Evolutionary conservation across 2,888 invertebrate species (phyloP).

Genomic region (Diaphora mendica): DNA sequence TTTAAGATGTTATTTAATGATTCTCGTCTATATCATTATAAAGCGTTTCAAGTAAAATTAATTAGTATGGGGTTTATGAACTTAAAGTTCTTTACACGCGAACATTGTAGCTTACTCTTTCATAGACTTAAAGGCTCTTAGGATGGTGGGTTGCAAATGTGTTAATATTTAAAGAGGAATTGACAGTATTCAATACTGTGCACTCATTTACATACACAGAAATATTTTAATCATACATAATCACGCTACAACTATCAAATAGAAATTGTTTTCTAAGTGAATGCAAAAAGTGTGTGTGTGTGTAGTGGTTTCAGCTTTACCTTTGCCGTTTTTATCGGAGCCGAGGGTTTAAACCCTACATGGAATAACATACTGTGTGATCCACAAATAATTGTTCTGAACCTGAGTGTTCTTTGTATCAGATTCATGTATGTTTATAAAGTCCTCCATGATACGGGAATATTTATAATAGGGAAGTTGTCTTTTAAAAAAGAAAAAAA

Average conservation of each 20-base stretch:
- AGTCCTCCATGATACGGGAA: neutral
- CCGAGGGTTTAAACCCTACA: too few relatives aligned
- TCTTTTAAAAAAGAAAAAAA: too few relatives aligned
- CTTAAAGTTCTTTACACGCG: neutral
- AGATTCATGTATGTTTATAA: neutral
- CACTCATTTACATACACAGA: neutral
- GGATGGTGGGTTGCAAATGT: neutral
- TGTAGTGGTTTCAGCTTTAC: too few relatives aligned
- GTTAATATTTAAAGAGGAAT: neutral
- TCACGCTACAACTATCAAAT: neutral
- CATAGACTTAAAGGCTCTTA: neutral
- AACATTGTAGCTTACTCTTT: neutral
- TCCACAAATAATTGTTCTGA: too few relatives aligned
- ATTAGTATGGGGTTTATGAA: neutral
- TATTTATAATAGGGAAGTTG: too few relatives aligned
- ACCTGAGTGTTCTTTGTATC: too few relatives aligned
- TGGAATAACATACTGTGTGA: too few relatives aligned
- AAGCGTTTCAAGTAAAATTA: neutral
- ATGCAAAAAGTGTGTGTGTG: too few relatives aligned
- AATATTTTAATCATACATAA: neutral
- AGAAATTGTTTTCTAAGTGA: too few relatives aligned
- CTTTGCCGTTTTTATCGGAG: too few relatives aligned
- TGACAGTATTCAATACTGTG: neutral
- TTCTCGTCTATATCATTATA: slow-evolving; percentile 20
- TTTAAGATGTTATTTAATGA: slow-evolving; percentile 58